These are phyloP conservation scores for Solenodon paradoxus DNA, from an alignment of 2,113 vertebrate genomes.

Conservation along the genomic window DNA sequence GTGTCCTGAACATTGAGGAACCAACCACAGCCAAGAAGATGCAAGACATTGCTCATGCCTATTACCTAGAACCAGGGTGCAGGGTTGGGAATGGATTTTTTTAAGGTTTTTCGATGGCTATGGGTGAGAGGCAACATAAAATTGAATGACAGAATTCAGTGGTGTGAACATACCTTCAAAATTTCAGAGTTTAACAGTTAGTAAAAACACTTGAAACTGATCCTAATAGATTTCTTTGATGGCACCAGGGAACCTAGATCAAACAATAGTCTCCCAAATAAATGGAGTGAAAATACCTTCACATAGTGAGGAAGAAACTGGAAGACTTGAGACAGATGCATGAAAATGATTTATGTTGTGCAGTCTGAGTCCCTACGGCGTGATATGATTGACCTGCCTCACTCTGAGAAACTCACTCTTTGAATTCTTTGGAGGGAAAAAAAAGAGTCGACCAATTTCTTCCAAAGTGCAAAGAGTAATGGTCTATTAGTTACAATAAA, in stretches of 20 bases:
- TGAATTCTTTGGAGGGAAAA: not conserved
- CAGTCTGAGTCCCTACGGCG: not conserved
- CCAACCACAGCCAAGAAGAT: not conserved
- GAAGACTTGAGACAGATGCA: not conserved
- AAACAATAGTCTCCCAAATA: not conserved
- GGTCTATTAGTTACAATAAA: not conserved
- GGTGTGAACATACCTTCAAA: not conserved
- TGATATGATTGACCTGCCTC: not conserved
- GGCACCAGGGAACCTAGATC: not conserved
- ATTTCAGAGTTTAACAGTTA: constrained; percentile 12
- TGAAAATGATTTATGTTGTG: constrained; percentile 13
- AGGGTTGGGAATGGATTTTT: not conserved
- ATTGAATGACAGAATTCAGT: not conserved
- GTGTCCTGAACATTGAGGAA: not conserved
- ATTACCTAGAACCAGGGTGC: not conserved
- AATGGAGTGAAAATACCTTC: not conserved
- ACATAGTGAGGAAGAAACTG: not conserved
- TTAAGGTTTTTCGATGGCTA: not conserved
- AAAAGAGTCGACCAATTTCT: not conserved
- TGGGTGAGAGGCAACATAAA: not conserved
- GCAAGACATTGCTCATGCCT: not conserved
- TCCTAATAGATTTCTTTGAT: not conserved
- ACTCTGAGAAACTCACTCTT: not conserved
- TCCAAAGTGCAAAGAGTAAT: constrained; percentile 10
- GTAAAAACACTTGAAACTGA: not conserved